Base-by-base conservation (phyloP, 2,797 vertebrate genomes). In the Benthosema pterotum region DNA sequence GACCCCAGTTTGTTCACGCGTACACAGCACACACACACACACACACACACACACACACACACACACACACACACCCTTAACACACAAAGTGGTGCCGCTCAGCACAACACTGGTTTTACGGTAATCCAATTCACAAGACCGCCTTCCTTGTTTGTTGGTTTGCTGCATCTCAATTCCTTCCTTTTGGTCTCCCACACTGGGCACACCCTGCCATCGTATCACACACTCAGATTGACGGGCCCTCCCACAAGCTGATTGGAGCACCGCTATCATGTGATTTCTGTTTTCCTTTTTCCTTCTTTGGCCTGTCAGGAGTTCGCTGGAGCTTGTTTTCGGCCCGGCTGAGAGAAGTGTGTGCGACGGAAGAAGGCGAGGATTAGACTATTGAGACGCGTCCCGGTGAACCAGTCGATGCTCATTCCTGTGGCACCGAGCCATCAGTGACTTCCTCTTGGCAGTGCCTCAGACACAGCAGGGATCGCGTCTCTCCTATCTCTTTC, bases 401-500 rank as follows among this genome's bases (percentile, higher is more conserved):
- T 25, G 22, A 25, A 1, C 58, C 68, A 78, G 11, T 38, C 32
- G 11, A 38, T 38, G 32, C 60, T 63, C 48, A 73, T 69, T 55
- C 18, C 65, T 9, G 42, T 48, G 49, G 46, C 61, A 49, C 2
- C 43, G 15, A 4, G 55, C 43, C 11, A 6, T 51, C n/a, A 17
- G 46, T 63, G 52, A 72, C 64, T 64, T 75, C 68, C 60, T 72
- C 49, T 53, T 71, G 45, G 66, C 61, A 63, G 12, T 11, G 28
- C 4, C 13, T 2, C 46, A 72, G 48, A 28, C 13, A 45, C 5
- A 65, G 16, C 15, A 59, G 51, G 52, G 50, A 58, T 57, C 3
- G 52, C 42, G 46, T 73, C 7, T 19, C n/a, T 48, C n/a, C 2
- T 59, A 14, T 32, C 18, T 47, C 46, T 50, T 22, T 50, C 13